phyloP scores from a whole-genome alignment of 2,113 vertebrate species.

The Xiphophorus maculatus region DNA sequence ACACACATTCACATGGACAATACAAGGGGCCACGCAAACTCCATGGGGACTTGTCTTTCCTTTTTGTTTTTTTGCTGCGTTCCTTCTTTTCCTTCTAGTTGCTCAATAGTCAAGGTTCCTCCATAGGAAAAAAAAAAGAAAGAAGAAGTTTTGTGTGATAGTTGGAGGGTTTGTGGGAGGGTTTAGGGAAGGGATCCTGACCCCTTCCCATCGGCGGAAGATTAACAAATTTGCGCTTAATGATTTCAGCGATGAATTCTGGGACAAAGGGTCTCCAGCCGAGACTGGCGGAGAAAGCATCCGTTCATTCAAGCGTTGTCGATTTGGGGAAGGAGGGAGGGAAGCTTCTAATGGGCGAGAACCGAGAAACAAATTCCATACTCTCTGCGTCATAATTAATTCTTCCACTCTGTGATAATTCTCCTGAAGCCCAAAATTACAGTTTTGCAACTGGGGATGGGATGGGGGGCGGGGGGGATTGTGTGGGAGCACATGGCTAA shows the following conservation, averaged over 20 bases:
- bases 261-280: constrained; percentile 77
- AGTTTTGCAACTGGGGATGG: constrained; percentile 62
- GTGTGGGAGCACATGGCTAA: constrained; percentile 82
- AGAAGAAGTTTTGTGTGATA: constrained; percentile 33
- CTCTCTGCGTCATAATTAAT: constrained; percentile 83
- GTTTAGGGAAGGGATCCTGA: constrained; percentile 64
- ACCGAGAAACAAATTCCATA: constrained; percentile 73
- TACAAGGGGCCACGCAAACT: constrained; percentile 57
- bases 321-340: constrained; percentile 45
- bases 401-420: constrained; percentile 77
- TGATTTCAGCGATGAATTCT: constrained; percentile 76
- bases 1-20: constrained; percentile 70
- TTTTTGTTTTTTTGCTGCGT: neutral
- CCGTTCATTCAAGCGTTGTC: constrained; percentile 79
- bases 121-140: constrained; percentile 62
- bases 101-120: constrained; percentile 78
- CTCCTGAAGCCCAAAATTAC: constrained; percentile 79
- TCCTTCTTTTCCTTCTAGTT: constrained; percentile 32
- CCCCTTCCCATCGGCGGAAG: constrained; percentile 64
- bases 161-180: constrained; percentile 27
- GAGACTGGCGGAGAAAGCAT: constrained; percentile 76
- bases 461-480: no score
- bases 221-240: constrained; percentile 82
- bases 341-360: constrained; percentile 35
- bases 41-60: constrained; percentile 40